Percentiles rank a stretch among this genome's conserved stretches.
Conservation (phyloP, 2,113 vertebrate genomes). For the Halcyon senegalensis region DNA sequence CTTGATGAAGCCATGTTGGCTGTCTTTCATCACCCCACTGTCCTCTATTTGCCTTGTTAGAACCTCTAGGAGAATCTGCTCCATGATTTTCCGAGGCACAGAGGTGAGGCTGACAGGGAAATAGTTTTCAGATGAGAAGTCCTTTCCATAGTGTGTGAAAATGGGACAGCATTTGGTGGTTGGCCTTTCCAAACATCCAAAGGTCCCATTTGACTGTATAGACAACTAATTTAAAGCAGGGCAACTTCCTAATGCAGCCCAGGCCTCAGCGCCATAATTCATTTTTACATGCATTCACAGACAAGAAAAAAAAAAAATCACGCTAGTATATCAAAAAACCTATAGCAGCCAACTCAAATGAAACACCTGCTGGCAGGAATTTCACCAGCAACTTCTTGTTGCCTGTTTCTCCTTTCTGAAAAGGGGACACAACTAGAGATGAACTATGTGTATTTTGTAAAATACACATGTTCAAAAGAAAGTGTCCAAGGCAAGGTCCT, state of each 20-base stretch:
- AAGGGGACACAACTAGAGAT: background rate
- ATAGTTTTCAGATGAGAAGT: background rate
- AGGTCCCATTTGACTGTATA: background rate
- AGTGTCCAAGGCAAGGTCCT: background rate
- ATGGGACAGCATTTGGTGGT: background rate
- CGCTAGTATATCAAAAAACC: background rate
- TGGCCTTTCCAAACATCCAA: background rate
- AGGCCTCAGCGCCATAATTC: background rate
- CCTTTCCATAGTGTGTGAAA: background rate
- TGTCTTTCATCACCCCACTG: no score
- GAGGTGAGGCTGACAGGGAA: no score
- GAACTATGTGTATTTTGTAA: background rate
- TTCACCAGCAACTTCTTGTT: background rate
- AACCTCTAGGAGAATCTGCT: no score
- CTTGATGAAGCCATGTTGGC: no score
- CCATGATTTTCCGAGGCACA: no score
- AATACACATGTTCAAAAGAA: background rate
- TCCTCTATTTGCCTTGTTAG: no score
- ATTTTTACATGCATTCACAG: conserved; percentile 4
- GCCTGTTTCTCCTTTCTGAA: background rate
- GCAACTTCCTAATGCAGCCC: background rate
- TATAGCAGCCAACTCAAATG: background rate
- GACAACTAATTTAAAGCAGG: background rate
- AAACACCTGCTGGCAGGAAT: background rate
- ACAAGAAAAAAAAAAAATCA: background rate